phyloP scores from a whole-genome alignment of 2,113 vertebrate species.

The Dipodomys stephensi region DNA sequence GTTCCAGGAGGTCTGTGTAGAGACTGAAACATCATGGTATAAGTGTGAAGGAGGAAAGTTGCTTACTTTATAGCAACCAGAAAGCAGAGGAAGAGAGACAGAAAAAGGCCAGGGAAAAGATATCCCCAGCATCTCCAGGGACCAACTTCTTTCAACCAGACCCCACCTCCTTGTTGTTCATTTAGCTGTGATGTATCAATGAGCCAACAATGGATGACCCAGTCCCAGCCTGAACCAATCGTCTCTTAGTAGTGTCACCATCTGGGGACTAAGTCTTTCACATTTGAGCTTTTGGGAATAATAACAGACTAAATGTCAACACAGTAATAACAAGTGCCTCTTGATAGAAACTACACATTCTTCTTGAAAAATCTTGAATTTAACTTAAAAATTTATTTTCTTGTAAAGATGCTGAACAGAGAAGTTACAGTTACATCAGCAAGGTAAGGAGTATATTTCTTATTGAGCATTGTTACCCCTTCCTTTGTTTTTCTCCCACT shows the following conservation, averaged over 20 bases:
- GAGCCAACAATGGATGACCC: background rate
- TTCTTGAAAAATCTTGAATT: background rate
- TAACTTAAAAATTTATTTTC: background rate
- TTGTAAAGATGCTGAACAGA: too few relatives aligned
- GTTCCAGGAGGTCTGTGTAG: accelerated
- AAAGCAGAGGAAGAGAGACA: background rate
- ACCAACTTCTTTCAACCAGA: background rate
- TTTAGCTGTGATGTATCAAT: background rate
- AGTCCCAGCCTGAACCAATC: background rate
- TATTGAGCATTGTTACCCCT: too few relatives aligned
- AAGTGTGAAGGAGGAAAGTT: background rate
- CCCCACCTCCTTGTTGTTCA: background rate
- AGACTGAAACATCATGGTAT: background rate
- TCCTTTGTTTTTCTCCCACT: too few relatives aligned
- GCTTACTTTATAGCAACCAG: too few relatives aligned
- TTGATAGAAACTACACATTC: background rate
- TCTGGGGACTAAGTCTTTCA: background rate
- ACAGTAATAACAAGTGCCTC: background rate
- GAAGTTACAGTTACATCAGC: too few relatives aligned
- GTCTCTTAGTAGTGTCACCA: background rate
- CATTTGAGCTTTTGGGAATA: background rate
- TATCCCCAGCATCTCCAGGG: background rate
- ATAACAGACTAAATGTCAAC: background rate
- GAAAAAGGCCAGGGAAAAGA: background rate
- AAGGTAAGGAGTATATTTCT: too few relatives aligned